Evolutionary conservation across 1,140 invertebrate species (phyloP).

Genomic region (Papilio polyxenes): DNA sequence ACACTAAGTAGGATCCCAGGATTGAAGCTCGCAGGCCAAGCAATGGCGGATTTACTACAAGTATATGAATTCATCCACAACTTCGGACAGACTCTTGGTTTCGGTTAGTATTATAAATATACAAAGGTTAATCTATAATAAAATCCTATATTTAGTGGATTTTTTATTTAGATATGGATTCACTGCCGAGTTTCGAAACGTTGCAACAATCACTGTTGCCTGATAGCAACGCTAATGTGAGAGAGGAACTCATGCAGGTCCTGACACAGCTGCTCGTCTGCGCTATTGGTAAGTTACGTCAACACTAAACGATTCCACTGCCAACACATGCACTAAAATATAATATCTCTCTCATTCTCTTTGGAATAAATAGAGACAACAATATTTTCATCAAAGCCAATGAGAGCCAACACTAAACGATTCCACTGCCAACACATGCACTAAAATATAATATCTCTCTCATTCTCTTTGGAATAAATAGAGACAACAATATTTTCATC

Average conservation of each 20-base stretch:
- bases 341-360: too few relatives aligned
- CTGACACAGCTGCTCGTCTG: constrained; percentile 94
- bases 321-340: background rate
- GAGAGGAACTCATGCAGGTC: constrained; percentile 93
- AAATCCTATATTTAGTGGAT: too few relatives aligned
- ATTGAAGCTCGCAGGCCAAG: constrained; percentile 90
- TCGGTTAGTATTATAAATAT: constrained; percentile 82
- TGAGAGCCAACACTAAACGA: background rate
- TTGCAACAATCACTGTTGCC: constrained; percentile 92
- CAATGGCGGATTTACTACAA: constrained; percentile 95
- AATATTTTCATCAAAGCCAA: too few relatives aligned
- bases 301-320: background rate
- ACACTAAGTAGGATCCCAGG: constrained; percentile 89
- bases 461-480: too few relatives aligned
- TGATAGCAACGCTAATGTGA: constrained; percentile 87
- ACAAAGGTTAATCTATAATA: too few relatives aligned
- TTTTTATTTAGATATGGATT: constrained; percentile 87
- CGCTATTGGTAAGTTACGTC: constrained; percentile 84
- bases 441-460: too few relatives aligned
- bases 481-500: too few relatives aligned
- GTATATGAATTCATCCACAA: constrained; percentile 97
- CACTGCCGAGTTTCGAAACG: constrained; percentile 91
- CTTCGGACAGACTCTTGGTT: constrained; percentile 96
- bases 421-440: background rate
- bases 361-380: too few relatives aligned